phyloP scores from a whole-genome alignment of 2,888 invertebrate genomes.

The Aphrophora alni region DNA sequence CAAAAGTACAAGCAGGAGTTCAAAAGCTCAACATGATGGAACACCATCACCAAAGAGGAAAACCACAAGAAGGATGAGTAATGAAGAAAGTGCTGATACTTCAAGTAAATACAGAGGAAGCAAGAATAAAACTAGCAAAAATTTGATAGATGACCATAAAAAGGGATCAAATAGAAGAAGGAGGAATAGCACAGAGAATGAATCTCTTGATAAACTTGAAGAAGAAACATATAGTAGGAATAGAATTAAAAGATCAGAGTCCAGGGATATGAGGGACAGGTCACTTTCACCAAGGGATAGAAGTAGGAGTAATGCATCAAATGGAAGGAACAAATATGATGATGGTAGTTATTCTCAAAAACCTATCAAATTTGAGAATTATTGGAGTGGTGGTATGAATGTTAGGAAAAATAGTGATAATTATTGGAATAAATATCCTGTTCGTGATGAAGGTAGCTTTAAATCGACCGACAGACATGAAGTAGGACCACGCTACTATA shows the following conservation, averaged over 20 bases:
- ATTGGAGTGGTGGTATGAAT: conserved; percentile 29
- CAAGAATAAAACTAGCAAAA: conserved; percentile 25
- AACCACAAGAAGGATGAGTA: conserved; percentile 25
- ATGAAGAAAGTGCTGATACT: conserved; percentile 12
- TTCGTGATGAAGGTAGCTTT: conserved; percentile 33
- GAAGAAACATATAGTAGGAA: conserved; percentile 2
- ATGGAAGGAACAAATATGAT: conserved; percentile 21
- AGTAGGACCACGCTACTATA: conserved; percentile 37
- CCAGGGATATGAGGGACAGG: neutral
- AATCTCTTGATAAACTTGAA: neutral
- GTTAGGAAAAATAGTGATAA: conserved; percentile 33
- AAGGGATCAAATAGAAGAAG: neutral
- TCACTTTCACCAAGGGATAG: neutral
- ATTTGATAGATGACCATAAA: neutral
- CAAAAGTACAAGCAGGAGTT: conserved; percentile 16
- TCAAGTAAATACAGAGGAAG: conserved; percentile 20
- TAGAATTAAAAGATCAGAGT: conserved; percentile 24
- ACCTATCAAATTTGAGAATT: conserved; percentile 16
- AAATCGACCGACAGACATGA: conserved; percentile 39
- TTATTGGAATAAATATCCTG: conserved; percentile 36
- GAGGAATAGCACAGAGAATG: neutral
- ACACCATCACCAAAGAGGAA: conserved; percentile 28
- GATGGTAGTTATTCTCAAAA: neutral
- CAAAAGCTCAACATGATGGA: too few relatives aligned
- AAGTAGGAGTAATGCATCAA: conserved; percentile 22